phyloP scores from a whole-genome alignment of 2,888 invertebrate species.

The Machimus atricapillus region DNA sequence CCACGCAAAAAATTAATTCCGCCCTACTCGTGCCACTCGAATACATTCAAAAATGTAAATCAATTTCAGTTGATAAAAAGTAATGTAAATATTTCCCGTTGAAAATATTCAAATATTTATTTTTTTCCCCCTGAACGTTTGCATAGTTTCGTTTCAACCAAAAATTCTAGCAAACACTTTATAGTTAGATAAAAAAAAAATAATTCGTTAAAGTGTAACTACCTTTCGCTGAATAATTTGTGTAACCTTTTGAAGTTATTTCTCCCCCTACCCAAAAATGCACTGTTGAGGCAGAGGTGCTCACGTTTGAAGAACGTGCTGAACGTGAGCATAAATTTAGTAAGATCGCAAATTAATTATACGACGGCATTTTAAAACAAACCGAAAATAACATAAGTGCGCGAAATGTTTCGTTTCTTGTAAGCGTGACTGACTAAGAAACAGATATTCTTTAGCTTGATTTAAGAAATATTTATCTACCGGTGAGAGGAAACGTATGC shows the following conservation, averaged over 20 bases:
- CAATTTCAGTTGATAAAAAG: neutral
- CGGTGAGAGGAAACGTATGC: neutral
- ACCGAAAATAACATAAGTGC: neutral
- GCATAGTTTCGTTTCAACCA: neutral
- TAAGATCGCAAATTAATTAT: neutral
- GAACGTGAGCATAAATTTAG: neutral
- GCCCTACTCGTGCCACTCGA: neutral
- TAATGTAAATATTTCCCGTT: neutral
- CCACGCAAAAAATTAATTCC: neutral
- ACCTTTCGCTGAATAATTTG: neutral
- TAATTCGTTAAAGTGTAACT: neutral
- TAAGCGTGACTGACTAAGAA: neutral
- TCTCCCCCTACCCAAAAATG: neutral
- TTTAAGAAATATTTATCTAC: neutral
- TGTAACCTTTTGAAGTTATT: neutral
- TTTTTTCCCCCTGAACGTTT: neutral
- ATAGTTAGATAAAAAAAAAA: neutral
- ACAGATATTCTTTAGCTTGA: neutral
- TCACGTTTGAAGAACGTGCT: neutral
- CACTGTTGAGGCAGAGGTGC: neutral
- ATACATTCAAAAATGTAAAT: neutral
- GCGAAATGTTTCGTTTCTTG: neutral
- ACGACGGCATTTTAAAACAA: neutral
- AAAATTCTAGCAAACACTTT: neutral
- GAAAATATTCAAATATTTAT: neutral